Evolutionary conservation across 2,888 invertebrate species (phyloP).

Genomic region (Sphaerophoria rueppellii): DNA sequence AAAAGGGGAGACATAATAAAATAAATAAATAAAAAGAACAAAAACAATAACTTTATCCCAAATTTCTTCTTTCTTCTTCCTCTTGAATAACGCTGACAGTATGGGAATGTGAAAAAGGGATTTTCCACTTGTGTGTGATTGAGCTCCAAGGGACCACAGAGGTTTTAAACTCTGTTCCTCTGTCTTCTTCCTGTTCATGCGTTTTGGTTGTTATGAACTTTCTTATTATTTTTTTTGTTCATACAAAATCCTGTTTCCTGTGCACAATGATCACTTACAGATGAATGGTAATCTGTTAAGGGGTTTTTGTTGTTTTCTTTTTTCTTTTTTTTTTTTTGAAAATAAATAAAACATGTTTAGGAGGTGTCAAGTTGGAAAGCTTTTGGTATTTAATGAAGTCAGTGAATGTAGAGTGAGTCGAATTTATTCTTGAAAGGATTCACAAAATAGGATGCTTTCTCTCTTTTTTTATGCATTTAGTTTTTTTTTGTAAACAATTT

Average conservation of each 20-base stretch:
- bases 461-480: too few species aligned
- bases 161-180: background rate
- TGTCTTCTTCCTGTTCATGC: too few species aligned
- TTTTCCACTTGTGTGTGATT: slow-evolving; percentile 21
- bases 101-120: slow-evolving; percentile 17
- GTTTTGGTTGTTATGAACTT: slow-evolving; percentile 8
- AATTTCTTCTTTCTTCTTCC: slow-evolving; percentile 8
- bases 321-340: background rate
- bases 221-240: slow-evolving; percentile 20
- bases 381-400: background rate
- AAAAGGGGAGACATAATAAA: slow-evolving; percentile 2
- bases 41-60: background rate
- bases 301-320: background rate
- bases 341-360: background rate
- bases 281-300: slow-evolving; percentile 39
- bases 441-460: too few species aligned
- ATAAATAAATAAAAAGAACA: background rate
- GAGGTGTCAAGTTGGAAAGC: background rate
- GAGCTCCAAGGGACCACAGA: slow-evolving; percentile 1
- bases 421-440: too few species aligned
- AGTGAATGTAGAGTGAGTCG: background rate
- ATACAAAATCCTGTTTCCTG: slow-evolving; percentile 35
- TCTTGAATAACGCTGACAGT: slow-evolving; percentile 53
- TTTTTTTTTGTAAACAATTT: too few species aligned
- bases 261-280: slow-evolving; percentile 44